Percentiles rank a stretch among this genome's conserved stretches.
These are phyloP conservation scores for Dendronephthya gigantea DNA, from an alignment of 64 coral and sea anemone species.

Conservation along the genomic window DNA sequence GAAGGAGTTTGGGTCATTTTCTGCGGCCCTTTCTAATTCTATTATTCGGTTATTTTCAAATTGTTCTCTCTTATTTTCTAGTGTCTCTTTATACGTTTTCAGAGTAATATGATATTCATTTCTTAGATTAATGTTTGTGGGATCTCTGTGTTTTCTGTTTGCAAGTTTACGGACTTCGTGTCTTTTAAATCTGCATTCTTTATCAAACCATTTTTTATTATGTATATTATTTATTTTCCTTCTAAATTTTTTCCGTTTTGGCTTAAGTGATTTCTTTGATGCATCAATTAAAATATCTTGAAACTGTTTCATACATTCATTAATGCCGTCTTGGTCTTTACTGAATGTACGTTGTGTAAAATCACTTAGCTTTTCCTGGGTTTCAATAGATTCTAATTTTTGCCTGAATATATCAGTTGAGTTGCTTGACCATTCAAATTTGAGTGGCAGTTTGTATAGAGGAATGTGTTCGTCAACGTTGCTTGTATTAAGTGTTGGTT, in stretches of 20 bases:
- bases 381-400: background rate
- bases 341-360: background rate
- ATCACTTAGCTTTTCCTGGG: background rate
- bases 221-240: background rate
- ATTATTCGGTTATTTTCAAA: background rate
- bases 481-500: background rate
- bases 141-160: conserved; percentile 1
- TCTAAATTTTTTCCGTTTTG: background rate
- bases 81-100: background rate
- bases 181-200: background rate
- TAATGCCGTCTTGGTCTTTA: background rate
- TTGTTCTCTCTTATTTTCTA: background rate
- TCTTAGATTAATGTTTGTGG: background rate
- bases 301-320: background rate
- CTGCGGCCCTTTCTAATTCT: background rate
- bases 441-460: background rate
- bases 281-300: conserved; percentile 6
- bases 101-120: background rate
- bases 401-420: background rate
- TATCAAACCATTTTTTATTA: conserved; percentile 7
- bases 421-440: background rate
- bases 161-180: background rate
- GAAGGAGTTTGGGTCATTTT: background rate
- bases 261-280: conserved; percentile 7
- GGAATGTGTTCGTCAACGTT: background rate